These are phyloP conservation scores for Camponotus vicinus DNA, from an alignment of 1,140 invertebrate genomes.

Conservation along the genomic window DNA sequence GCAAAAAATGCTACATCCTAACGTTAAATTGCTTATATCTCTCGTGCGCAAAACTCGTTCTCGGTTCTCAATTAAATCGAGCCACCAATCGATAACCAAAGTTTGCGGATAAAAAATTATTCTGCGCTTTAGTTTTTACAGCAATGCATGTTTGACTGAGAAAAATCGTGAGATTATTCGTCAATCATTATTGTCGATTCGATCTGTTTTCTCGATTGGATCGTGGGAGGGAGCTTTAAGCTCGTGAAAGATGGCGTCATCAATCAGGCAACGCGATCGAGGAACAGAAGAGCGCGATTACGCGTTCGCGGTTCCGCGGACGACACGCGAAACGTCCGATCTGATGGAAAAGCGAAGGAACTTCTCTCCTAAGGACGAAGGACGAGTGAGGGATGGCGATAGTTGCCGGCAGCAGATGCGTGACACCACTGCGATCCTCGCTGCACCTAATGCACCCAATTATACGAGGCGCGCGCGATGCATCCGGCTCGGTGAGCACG, in stretches of 20 bases:
- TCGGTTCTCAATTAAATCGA: background rate
- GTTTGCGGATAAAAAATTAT: background rate
- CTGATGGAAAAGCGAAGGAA: slow-evolving; percentile 26
- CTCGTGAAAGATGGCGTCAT: slow-evolving; percentile 45
- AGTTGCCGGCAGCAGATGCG: slow-evolving; percentile 41
- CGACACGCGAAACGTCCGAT: slow-evolving; percentile 16
- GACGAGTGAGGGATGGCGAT: slow-evolving; percentile 38
- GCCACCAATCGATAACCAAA: background rate
- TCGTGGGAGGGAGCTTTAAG: background rate
- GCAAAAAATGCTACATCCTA: slow-evolving; percentile 41
- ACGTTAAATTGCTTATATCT: background rate
- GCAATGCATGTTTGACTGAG: background rate
- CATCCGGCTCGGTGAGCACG: slow-evolving; percentile 57
- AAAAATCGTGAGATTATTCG: background rate
- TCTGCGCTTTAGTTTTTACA: background rate
- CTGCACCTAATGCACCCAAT: slow-evolving; percentile 50
- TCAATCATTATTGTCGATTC: background rate
- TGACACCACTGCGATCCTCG: slow-evolving; percentile 2
- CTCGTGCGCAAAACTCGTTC: background rate
- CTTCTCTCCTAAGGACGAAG: background rate
- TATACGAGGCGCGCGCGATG: slow-evolving; percentile 48
- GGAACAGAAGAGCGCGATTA: background rate
- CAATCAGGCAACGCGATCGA: slow-evolving; percentile 23
- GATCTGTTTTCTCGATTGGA: background rate
- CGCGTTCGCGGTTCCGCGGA: background rate